Conservation (phyloP, 2,888 invertebrate species). For the Nomada goodeniana region DNA sequence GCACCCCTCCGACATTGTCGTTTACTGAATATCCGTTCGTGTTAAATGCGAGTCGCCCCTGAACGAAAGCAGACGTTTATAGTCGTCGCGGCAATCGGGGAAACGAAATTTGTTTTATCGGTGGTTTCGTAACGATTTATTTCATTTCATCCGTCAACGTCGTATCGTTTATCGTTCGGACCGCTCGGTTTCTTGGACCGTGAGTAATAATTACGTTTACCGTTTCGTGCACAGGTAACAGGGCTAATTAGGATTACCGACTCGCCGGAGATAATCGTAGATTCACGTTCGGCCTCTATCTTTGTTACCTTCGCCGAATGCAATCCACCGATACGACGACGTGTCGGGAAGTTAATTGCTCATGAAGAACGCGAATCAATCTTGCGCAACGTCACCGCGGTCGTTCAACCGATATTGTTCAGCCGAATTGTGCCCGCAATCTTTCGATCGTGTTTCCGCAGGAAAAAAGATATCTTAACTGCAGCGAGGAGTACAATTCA, state of each 20-base stretch:
- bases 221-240: neutral
- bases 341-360: constrained; percentile 46
- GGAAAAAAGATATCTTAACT: no score
- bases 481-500: no score
- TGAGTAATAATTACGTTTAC: neutral
- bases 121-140: neutral
- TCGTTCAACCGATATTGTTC: constrained; percentile 38
- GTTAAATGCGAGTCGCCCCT: constrained; percentile 16
- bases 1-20: constrained; percentile 80
- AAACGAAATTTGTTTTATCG: no score
- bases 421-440: constrained; percentile 22
- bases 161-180: neutral
- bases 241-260: neutral
- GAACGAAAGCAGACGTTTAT: constrained; percentile 20
- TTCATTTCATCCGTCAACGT: neutral
- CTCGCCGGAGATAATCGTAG: neutral
- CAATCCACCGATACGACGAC: constrained; percentile 37
- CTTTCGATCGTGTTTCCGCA: constrained; percentile 24
- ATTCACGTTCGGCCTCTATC: neutral
- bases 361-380: constrained; percentile 47
- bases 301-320: neutral
- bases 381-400: constrained; percentile 25
- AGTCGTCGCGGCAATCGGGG: neutral
- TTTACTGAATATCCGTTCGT: constrained; percentile 32
- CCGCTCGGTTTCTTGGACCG: neutral